These are phyloP conservation scores for Seira sanloemensis DNA, from an alignment of 2,888 invertebrate species.

Conservation along the genomic window DNA sequence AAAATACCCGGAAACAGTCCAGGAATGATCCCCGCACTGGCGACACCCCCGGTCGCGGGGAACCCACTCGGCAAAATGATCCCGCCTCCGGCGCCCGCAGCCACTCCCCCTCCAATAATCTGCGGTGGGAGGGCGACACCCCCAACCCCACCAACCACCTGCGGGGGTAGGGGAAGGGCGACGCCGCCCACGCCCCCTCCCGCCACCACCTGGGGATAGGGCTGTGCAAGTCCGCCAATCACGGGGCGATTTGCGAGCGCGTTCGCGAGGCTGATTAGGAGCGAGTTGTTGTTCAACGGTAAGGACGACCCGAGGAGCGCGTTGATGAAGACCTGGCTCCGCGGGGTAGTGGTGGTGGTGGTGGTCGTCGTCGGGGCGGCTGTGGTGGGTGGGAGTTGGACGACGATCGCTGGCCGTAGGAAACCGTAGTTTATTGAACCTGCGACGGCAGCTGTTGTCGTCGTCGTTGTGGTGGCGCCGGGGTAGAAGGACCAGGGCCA, in stretches of 20 bases:
- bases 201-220: slow-evolving; percentile 24
- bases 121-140: slow-evolving; percentile 8
- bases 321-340: slow-evolving; percentile 39
- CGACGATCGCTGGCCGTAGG: slow-evolving; percentile 15
- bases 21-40: slow-evolving; percentile 12
- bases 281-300: not conserved
- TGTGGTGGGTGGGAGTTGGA: slow-evolving; percentile 54
- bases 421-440: slow-evolving; percentile 31
- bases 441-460: not conserved
- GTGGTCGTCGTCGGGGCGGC: slow-evolving; percentile 49
- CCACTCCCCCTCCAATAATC: slow-evolving; percentile 31
- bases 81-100: slow-evolving; percentile 13
- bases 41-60: slow-evolving; percentile 19
- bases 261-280: not conserved
- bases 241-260: slow-evolving; percentile 17
- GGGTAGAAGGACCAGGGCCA: slow-evolving; percentile 20
- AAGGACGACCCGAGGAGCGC: slow-evolving; percentile 5
- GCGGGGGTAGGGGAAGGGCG: not conserved
- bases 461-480: not conserved
- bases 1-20: not conserved
- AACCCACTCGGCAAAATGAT: slow-evolving; percentile 11
- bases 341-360: slow-evolving; percentile 52
- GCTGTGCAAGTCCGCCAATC: slow-evolving; percentile 37
- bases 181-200: slow-evolving; percentile 17
- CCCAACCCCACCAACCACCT: slow-evolving; percentile 18